Base-by-base conservation (phyloP, 2,797 vertebrate genomes). In the Nannoperca obscura region DNA sequence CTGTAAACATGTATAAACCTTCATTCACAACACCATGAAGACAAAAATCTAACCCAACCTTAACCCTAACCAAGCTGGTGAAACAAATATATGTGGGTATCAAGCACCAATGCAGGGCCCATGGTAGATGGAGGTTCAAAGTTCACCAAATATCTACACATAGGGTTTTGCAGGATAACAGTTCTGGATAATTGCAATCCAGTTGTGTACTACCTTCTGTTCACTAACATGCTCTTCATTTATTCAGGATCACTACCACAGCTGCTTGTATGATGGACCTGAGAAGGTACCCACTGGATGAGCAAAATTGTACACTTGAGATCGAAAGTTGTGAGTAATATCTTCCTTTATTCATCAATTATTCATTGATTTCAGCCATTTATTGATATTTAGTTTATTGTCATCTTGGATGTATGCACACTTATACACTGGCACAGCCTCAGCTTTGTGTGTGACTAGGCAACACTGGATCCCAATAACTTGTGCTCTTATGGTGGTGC, bases 211-310 rank as follows among this genome's bases (percentile, higher is more conserved):
- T 46, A 27, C 24, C 8, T 36, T 69, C 40, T 20, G 20, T 64
- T 71, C 40, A 38, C 27, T 65, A 53, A 24, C 32, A 63, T 20
- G 14, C 14, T 22, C 46, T 40, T 5, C 7, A 34, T 72, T n/a
- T n/a, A n/a, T n/a, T n/a, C 88, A 95, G 97, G 88, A 98, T 99
- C 86, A 99, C 98, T 3, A 99, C 97, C 62, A 99, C 97, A 4
- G 98, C 98, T 74, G 98, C 98, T 27, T 99, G 98, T 73, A 98
- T 99, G 98, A 99, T 99, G 97, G 97, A 99, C 91, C 95, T 99
- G 57, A 95, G 97, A 71, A 93, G 97, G 88, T 99, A 99, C 55
- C 98, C 98, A 38, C 94, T 99, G 89, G 95, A 95, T 22, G 94
- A 95, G 58, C 94, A 95, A 59, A 95, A 95, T 90, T 95, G 94